A percentile compares a stretch with the other conserved stretches of the same genome.
These are phyloP conservation scores for Verasper variegatus DNA, from an alignment of 2,113 vertebrate species.

Conservation along the genomic window DNA sequence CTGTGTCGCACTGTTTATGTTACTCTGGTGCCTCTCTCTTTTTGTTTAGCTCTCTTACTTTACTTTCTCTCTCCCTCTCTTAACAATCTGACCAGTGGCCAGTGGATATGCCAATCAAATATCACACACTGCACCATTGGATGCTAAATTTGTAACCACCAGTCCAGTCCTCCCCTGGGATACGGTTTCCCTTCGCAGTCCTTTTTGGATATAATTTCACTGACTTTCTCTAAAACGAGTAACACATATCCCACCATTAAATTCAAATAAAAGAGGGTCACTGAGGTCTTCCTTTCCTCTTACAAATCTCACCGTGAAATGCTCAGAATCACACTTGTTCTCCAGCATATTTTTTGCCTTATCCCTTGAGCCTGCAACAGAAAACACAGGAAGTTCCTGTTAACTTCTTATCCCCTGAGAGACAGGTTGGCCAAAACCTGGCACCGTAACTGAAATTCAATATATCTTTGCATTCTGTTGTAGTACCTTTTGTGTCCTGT, in stretches of 20 bases:
- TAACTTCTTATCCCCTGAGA: constrained; percentile 23
- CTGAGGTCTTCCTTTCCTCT: neutral
- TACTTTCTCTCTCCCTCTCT: constrained; percentile 29
- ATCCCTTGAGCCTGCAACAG: constrained; percentile 34
- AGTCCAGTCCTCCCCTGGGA: constrained; percentile 82
- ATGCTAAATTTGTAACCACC: constrained; percentile 90
- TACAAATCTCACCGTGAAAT: constrained; percentile 3
- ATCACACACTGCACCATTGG: constrained; percentile 88
- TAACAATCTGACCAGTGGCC: constrained; percentile 77
- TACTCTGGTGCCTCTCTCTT: constrained; percentile 4
- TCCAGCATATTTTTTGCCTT: constrained; percentile 14
- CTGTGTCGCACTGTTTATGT: neutral
- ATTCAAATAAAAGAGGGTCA: neutral
- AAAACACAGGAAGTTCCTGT: constrained; percentile 23
- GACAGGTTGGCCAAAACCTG: constrained; percentile 24
- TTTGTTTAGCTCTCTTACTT: neutral
- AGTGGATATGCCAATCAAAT: constrained; percentile 84
- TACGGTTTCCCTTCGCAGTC: constrained; percentile 41
- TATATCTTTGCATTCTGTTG: neutral
- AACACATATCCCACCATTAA: neutral
- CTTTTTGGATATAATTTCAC: constrained; percentile 33
- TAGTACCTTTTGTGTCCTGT: constrained; percentile 26
- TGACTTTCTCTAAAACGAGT: neutral
- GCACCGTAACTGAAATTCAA: neutral
- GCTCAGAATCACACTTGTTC: constrained; percentile 13